A percentile compares a stretch with the other conserved stretches of the same genome.
These are phyloP conservation scores for Drosophila nannoptera DNA, from an alignment of 1,140 invertebrate genomes.

Conservation along the genomic window DNA sequence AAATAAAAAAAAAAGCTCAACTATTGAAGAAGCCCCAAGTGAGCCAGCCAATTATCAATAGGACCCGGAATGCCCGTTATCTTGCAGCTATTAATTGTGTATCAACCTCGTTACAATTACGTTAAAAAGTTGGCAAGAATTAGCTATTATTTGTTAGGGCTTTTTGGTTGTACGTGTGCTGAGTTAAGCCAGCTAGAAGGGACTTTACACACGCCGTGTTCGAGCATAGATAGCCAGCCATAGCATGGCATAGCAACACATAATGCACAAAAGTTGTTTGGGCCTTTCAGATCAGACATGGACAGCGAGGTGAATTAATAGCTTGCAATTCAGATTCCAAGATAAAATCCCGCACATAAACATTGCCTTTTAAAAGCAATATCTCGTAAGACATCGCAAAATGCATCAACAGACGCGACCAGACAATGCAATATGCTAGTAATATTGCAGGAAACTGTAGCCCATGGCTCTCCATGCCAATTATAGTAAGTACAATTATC, in stretches of 20 bases:
- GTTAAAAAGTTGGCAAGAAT: too few species aligned
- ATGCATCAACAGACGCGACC: constrained; percentile 3
- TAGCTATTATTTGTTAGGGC: too few species aligned
- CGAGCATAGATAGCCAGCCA: not conserved
- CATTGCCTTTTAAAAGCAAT: constrained; percentile 47
- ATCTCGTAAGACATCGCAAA: constrained; percentile 29
- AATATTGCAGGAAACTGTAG: constrained; percentile 22
- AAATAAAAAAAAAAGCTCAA: too few species aligned
- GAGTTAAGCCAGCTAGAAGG: constrained; percentile 1
- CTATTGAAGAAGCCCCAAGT: too few species aligned
- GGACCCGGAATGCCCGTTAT: constrained; percentile 16
- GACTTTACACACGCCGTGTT: not conserved
- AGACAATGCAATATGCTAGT: constrained; percentile 4
- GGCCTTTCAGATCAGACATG: constrained; percentile 1
- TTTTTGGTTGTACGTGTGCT: too few species aligned
- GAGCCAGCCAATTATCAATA: constrained; percentile 5
- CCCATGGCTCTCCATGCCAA: constrained; percentile 36
- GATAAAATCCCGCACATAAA: constrained; percentile 36
- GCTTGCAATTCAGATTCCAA: constrained; percentile 9
- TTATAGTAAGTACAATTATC: constrained; percentile 68
- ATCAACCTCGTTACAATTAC: too few species aligned
- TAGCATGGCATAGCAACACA: not conserved
- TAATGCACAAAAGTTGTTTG: constrained; percentile 67
- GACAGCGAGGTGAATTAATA: constrained; percentile 3
- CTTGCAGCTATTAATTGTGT: not conserved